Conservation (phyloP, 2,113 vertebrate genomes). For the Todiramphus saurophagus region DNA sequence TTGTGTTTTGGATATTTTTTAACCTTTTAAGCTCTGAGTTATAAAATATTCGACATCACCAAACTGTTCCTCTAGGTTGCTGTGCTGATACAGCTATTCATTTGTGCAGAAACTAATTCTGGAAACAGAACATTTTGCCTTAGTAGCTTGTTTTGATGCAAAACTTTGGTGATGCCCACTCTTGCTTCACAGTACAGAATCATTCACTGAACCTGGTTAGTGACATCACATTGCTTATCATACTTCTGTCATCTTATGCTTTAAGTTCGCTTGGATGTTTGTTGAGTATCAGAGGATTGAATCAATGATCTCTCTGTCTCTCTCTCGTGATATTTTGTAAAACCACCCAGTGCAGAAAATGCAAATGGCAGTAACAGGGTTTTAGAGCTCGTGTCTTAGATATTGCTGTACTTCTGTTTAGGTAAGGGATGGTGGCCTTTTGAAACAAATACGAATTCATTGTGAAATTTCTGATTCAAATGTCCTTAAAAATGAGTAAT, state of each 20-base stretch:
- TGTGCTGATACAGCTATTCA: slow-evolving; percentile 37
- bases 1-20: slow-evolving; percentile 70
- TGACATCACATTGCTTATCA: slow-evolving; percentile 79
- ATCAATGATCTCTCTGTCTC: slow-evolving; percentile 82
- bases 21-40: slow-evolving; percentile 66
- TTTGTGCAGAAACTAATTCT: slow-evolving; percentile 56
- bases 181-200: slow-evolving; percentile 77
- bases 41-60: slow-evolving; percentile 76
- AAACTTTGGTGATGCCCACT: slow-evolving; percentile 93
- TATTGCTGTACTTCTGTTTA: not conserved
- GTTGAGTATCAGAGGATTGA: slow-evolving; percentile 70
- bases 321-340: not conserved
- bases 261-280: slow-evolving; percentile 77
- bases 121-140: slow-evolving; percentile 37
- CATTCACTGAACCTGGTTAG: slow-evolving; percentile 76
- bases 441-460: not conserved
- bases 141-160: slow-evolving; percentile 64
- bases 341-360: not conserved
- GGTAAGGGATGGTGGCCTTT: not conserved
- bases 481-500: not conserved
- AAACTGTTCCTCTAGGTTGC: slow-evolving; percentile 63
- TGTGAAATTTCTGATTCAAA: not conserved
- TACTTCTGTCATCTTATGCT: slow-evolving; percentile 82
- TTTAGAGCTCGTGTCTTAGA: not conserved
- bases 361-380: not conserved